Evolutionary conservation across 2,797 vertebrate genomes (phyloP).

Genomic region (Tragopan temminckii): DNA sequence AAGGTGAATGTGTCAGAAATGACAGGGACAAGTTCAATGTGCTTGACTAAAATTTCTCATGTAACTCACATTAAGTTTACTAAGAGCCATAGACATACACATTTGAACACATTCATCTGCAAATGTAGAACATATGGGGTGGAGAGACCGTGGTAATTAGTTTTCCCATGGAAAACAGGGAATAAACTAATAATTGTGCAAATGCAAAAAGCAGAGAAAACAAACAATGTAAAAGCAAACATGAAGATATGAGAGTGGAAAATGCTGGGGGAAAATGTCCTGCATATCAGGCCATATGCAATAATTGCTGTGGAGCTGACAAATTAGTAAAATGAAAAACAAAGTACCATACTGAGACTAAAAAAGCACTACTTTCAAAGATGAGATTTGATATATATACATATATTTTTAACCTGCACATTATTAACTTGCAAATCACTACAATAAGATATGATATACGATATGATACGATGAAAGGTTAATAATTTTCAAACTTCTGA

Average conservation of each 20-base stretch:
- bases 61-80: background rate
- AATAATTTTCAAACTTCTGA: background rate
- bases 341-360: background rate
- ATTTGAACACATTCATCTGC: background rate
- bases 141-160: background rate
- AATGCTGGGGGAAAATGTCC: background rate
- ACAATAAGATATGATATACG: too few relatives aligned
- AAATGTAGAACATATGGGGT: background rate
- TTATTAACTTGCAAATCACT: background rate
- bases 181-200: background rate
- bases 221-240: background rate
- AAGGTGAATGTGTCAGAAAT: slow-evolving; percentile 14
- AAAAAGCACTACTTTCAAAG: background rate
- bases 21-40: background rate
- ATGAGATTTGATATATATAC: background rate
- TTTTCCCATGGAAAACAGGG: background rate
- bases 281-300: background rate
- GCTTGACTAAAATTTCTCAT: background rate
- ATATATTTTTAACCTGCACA: background rate
- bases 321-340: background rate
- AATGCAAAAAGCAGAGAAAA: background rate
- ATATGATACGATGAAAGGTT: background rate
- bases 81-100: background rate
- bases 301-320: background rate
- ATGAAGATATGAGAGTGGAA: background rate